phyloP scores from a whole-genome alignment of 2,888 invertebrate species.

The Coecobrya sp. region DNA sequence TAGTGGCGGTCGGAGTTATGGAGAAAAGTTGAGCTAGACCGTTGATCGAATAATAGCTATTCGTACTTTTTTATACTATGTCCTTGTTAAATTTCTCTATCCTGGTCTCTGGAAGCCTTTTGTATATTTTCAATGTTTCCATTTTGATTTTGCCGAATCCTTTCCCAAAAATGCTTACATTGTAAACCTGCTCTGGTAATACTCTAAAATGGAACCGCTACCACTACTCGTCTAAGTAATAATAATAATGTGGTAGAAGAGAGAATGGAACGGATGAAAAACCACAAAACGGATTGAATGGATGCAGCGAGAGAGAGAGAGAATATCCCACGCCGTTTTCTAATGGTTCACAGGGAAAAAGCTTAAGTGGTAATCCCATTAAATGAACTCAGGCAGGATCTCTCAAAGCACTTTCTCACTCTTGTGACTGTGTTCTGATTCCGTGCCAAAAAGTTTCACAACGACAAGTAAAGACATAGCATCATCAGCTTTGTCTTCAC shows the following conservation, averaged over 20 bases:
- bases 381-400: slow-evolving; percentile 63
- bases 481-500: background rate
- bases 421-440: slow-evolving; percentile 29
- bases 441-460: slow-evolving; percentile 66
- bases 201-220: background rate
- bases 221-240: background rate
- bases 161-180: background rate
- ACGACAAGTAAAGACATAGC: background rate
- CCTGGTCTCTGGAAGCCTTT: background rate
- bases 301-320: background rate
- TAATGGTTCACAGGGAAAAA: slow-evolving; percentile 50
- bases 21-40: background rate
- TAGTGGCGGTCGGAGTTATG: background rate
- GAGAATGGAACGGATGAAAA: background rate
- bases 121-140: slow-evolving; percentile 12
- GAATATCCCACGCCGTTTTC: slow-evolving; percentile 31
- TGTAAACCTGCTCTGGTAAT: background rate
- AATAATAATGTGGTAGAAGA: slow-evolving; percentile 5
- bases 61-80: background rate
- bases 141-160: slow-evolving; percentile 20
- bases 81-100: slow-evolving; percentile 1
- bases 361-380: slow-evolving; percentile 73
- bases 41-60: background rate
- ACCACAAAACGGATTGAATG: slow-evolving; percentile 50
- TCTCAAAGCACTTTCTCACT: slow-evolving; percentile 27